Evolutionary conservation across 2,113 vertebrate species (phyloP).

Genomic region (Rynchops niger): DNA sequence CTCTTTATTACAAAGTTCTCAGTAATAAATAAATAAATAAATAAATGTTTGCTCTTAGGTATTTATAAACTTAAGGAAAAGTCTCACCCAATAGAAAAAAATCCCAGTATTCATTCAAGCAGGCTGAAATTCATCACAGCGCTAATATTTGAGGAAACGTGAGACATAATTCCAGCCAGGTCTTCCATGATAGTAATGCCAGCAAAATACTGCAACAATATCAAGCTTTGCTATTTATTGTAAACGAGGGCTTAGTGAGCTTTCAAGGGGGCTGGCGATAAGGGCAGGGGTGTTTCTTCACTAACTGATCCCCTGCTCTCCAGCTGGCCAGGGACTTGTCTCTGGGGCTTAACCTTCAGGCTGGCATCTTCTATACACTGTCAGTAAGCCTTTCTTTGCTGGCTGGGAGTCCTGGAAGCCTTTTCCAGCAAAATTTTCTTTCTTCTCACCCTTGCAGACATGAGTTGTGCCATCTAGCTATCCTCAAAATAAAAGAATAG

Average conservation of each 20-base stretch:
- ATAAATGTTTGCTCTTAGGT: not conserved
- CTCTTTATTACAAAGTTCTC: not conserved
- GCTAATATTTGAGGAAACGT: not conserved
- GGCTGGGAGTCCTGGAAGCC: not conserved
- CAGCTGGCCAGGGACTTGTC: not conserved
- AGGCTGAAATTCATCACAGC: not conserved
- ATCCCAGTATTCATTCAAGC: not conserved
- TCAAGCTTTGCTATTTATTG: not conserved
- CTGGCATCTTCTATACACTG: not conserved
- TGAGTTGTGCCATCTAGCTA: not conserved
- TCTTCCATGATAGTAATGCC: not conserved
- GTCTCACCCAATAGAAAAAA: not conserved
- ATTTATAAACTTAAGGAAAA: not conserved
- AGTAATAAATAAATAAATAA: not conserved
- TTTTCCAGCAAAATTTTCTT: not conserved
- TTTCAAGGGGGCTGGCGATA: not conserved
- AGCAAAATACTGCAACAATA: not conserved
- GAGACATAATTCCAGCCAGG: not conserved
- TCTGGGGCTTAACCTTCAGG: not conserved
- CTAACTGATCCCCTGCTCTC: not conserved
- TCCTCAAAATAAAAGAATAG: not conserved
- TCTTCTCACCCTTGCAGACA: not conserved
- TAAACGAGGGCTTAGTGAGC: not conserved
- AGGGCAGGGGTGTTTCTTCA: not conserved
- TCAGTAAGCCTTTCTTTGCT: not conserved